Evolutionary conservation across 2,888 invertebrate species (phyloP).

Genomic region (Alsophila aescularia): DNA sequence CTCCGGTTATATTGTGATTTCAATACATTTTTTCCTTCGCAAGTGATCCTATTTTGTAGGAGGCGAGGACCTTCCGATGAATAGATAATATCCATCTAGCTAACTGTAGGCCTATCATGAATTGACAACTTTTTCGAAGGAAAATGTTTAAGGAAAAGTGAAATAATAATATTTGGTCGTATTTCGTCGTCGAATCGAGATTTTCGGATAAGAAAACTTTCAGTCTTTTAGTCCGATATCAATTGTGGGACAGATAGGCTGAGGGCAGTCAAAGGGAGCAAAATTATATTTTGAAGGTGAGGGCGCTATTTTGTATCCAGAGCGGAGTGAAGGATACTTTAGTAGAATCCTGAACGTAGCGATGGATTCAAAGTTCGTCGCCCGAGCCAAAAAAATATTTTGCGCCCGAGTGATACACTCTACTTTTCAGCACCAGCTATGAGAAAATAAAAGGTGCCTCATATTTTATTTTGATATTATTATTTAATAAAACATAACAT

Average conservation of each 20-base stretch:
- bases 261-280: no score
- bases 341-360: no score
- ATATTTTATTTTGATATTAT: no score
- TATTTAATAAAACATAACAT: no score
- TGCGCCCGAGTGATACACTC: no score
- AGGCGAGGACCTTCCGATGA: slow-evolving; percentile 63
- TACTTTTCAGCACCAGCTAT: no score
- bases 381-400: no score
- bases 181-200: slow-evolving; percentile 46
- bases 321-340: no score
- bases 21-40: slow-evolving; percentile 76
- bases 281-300: no score
- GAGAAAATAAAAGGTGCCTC: no score
- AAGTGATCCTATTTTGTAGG: slow-evolving; percentile 77
- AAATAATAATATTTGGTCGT: slow-evolving; percentile 49
- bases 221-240: slow-evolving; percentile 24
- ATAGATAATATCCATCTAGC: slow-evolving; percentile 58
- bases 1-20: slow-evolving; percentile 80
- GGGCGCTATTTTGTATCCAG: no score
- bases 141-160: slow-evolving; percentile 53
- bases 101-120: slow-evolving; percentile 73
- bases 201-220: slow-evolving; percentile 40
- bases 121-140: slow-evolving; percentile 67
- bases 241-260: slow-evolving; percentile 1
- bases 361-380: no score